A percentile compares a stretch with the other conserved stretches of the same genome.
Evolutionary conservation across 1,140 invertebrate species (phyloP).

Genomic region (Pseudachorutes palmiensis): DNA sequence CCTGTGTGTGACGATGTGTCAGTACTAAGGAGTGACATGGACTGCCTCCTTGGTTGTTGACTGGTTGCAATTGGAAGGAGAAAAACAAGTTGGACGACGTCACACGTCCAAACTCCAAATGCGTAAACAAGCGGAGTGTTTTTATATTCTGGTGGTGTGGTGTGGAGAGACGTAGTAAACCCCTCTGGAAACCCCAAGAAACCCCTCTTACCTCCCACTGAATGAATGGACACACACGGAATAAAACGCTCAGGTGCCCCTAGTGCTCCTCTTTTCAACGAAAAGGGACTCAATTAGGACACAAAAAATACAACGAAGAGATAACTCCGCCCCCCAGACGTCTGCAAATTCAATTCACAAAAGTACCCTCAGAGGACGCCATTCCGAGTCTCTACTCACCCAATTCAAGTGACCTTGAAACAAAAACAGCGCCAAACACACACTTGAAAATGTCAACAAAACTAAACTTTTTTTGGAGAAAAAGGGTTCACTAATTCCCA

Average conservation of each 20-base stretch:
- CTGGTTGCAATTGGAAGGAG: not conserved
- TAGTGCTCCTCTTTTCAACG: not conserved
- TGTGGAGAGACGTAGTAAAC: not conserved
- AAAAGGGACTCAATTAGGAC: no score
- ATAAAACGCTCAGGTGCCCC: not conserved
- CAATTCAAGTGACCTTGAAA: no score
- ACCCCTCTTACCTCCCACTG: no score
- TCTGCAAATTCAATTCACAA: not conserved
- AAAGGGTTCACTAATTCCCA: no score
- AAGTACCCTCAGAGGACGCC: not conserved
- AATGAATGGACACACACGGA: no score
- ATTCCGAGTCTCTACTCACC: no score
- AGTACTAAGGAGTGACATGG: not conserved
- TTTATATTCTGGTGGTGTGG: not conserved
- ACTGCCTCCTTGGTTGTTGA: not conserved
- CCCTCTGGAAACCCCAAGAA: not conserved
- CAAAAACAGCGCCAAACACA: no score
- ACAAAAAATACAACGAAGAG: no score
- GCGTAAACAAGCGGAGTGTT: slow-evolving; percentile 11
- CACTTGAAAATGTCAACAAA: no score
- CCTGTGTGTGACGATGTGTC: not conserved
- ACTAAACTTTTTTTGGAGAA: no score
- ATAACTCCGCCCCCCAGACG: not conserved
- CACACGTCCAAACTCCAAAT: slow-evolving; percentile 11
- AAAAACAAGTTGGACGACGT: slow-evolving; percentile 9